Percentiles rank a stretch among this genome's conserved stretches.
These are phyloP conservation scores for Biston stratarius DNA, from an alignment of 2,888 invertebrate genomes.

Conservation along the genomic window DNA sequence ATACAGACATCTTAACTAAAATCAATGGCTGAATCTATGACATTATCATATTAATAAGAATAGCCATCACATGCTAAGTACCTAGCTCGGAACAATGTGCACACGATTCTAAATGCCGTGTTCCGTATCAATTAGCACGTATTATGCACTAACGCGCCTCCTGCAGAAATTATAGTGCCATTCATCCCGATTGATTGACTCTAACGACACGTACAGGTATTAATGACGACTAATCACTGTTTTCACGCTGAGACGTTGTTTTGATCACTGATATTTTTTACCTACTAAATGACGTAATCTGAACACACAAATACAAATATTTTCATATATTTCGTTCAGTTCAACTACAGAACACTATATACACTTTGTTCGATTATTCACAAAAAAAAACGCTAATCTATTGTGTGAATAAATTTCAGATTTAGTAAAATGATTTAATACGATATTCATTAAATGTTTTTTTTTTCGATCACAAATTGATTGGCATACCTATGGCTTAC, in stretches of 20 bases:
- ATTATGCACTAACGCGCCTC: constrained; percentile 8
- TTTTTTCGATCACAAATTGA: no score
- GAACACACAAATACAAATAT: no score
- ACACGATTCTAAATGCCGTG: constrained; percentile 7
- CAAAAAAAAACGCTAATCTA: no score
- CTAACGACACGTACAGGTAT: constrained; percentile 19
- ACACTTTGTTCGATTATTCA: no score
- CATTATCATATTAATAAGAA: neutral
- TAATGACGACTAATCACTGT: constrained; percentile 2
- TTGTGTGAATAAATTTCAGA: no score
- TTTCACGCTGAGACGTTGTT: neutral
- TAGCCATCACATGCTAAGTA: no score
- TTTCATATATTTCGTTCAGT: no score
- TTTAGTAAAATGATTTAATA: no score
- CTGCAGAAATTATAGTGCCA: constrained; percentile 23
- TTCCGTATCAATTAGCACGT: constrained; percentile 29
- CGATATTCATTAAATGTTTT: no score
- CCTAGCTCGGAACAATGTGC: constrained; percentile 1
- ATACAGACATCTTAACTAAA: no score
- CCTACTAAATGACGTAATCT: neutral
- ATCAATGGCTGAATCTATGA: neutral
- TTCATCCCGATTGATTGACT: constrained; percentile 20
- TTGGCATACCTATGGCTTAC: no score
- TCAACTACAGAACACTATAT: no score
- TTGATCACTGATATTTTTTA: neutral